phyloP scores from a whole-genome alignment of 2,113 vertebrate genomes.

The Urocolius indicus region DNA sequence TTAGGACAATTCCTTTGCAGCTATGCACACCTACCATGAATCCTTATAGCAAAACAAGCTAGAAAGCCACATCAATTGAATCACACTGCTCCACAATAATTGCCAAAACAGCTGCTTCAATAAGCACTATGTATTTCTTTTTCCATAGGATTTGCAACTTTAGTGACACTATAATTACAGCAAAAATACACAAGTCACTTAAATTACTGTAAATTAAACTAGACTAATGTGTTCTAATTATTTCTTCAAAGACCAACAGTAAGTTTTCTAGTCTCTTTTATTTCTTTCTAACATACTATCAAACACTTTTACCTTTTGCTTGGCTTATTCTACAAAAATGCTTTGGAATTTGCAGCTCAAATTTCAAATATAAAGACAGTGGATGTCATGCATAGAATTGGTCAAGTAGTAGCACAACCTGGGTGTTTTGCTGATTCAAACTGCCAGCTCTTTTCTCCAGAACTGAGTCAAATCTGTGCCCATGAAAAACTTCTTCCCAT shows the following conservation, averaged over 20 bases:
- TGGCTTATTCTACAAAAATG: background rate
- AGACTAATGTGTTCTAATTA: slow-evolving; percentile 17
- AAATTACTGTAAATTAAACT: slow-evolving; percentile 41
- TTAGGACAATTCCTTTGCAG: background rate
- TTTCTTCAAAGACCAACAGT: slow-evolving; percentile 5
- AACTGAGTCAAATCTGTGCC: fast-evolving
- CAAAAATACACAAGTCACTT: slow-evolving; percentile 43
- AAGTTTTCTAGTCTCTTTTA: background rate
- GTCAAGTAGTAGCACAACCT: background rate
- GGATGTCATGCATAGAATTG: fast-evolving
- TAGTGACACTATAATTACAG: slow-evolving; percentile 44
- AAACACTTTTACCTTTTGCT: background rate
- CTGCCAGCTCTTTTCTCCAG: background rate
- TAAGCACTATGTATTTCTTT: background rate
- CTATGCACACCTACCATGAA: background rate
- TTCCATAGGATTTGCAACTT: slow-evolving; percentile 27
- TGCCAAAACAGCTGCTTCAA: background rate
- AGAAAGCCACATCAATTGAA: background rate
- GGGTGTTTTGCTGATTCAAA: background rate
- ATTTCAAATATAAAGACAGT: background rate
- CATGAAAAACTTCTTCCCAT: background rate
- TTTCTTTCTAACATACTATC: background rate
- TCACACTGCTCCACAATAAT: background rate
- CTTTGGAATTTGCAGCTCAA: background rate
- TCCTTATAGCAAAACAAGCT: background rate